These are phyloP conservation scores for Dicerorhinus sumatrensis DNA, from an alignment of 2,113 vertebrate genomes.

Conservation along the genomic window DNA sequence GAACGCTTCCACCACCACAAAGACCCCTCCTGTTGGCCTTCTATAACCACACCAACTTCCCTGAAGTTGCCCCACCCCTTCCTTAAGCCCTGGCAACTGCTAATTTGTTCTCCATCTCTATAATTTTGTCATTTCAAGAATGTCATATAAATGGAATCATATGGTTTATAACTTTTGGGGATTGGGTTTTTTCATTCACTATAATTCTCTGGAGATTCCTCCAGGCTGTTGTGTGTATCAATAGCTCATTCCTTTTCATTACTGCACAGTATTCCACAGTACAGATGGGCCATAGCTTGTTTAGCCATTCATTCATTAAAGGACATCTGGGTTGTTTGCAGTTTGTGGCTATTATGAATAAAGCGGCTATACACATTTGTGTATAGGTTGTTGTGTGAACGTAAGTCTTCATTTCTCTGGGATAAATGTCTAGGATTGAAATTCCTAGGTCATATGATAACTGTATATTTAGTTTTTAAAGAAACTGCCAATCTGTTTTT, in stretches of 20 bases:
- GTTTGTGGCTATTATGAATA: neutral
- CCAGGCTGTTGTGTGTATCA: neutral
- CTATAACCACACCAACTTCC: neutral
- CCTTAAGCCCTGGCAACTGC: neutral
- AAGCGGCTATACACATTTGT: neutral
- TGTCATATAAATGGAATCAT: neutral
- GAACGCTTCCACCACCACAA: fast-evolving
- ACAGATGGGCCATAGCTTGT: neutral
- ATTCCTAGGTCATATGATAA: neutral
- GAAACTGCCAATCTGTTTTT: neutral
- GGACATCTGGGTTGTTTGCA: neutral
- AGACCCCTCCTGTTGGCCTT: neutral
- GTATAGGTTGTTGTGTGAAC: neutral
- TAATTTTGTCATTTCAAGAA: neutral
- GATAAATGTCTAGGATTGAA: neutral
- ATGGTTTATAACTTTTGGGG: neutral
- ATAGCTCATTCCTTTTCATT: fast-evolving
- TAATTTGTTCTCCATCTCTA: neutral
- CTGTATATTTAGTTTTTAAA: neutral
- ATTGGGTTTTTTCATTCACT: no score
- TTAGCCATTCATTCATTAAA: neutral
- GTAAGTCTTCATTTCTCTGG: neutral
- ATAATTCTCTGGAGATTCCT: neutral
- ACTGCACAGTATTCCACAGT: neutral
- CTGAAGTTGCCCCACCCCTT: neutral